These are phyloP conservation scores for Zophobas atratus DNA, from an alignment of 1,140 invertebrate species.

Conservation along the genomic window DNA sequence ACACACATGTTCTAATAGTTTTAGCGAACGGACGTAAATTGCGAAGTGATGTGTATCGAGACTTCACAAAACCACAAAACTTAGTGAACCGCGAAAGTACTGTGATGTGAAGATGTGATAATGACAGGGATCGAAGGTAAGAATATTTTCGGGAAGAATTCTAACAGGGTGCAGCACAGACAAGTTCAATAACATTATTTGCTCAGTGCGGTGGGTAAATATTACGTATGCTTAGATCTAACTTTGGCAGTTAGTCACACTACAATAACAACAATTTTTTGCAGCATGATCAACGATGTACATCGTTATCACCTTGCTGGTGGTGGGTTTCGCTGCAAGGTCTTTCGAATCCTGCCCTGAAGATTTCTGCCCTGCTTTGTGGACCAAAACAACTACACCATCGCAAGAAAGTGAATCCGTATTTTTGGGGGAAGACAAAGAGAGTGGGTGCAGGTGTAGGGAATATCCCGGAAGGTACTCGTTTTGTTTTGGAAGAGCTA, in stretches of 20 bases:
- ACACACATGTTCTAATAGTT: constrained; percentile 28
- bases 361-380: constrained; percentile 47
- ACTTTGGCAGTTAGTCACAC: neutral
- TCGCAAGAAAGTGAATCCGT: constrained; percentile 1
- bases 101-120: neutral
- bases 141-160: neutral
- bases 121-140: neutral
- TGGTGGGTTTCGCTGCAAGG: neutral
- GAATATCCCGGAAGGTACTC: constrained; percentile 50
- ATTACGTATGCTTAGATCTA: too few species aligned
- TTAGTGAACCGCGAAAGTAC: neutral
- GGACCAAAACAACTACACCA: constrained; percentile 2
- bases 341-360: constrained; percentile 46
- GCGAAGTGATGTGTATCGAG: neutral
- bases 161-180: neutral
- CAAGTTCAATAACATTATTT: neutral
- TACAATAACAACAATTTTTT: neutral
- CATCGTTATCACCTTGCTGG: neutral
- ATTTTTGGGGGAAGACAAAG: constrained; percentile 47
- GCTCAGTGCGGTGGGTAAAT: neutral
- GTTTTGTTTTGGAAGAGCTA: constrained; percentile 58
- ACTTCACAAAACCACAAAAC: neutral
- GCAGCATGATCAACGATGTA: constrained; percentile 8
- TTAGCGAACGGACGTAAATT: constrained; percentile 26
- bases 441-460: constrained; percentile 60